These are phyloP conservation scores for Sogatella furcifera DNA, from an alignment of 1,140 invertebrate genomes.

Conservation along the genomic window DNA sequence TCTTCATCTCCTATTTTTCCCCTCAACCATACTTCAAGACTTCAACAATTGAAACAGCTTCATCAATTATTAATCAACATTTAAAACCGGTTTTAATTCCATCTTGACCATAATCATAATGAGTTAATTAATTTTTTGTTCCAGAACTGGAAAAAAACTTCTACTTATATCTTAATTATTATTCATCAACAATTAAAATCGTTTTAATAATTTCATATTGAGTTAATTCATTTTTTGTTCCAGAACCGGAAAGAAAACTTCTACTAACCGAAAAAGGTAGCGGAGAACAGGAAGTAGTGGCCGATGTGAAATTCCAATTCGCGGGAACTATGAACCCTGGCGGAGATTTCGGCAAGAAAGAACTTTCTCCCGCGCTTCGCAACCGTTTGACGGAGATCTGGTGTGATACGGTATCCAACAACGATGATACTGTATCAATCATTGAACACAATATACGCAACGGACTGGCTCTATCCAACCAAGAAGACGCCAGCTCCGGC, in stretches of 20 bases:
- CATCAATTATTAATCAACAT: too few species aligned
- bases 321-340: constrained; percentile 99
- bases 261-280: constrained; percentile 80
- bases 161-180: too few species aligned
- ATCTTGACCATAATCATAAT: too few species aligned
- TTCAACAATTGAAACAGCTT: too few species aligned
- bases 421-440: constrained; percentile 55
- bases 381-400: constrained; percentile 99
- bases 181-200: too few species aligned
- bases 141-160: too few species aligned
- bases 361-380: constrained; percentile 91
- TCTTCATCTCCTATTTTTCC: too few species aligned
- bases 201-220: not conserved
- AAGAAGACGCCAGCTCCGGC: constrained; percentile 41
- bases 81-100: too few species aligned
- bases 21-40: too few species aligned
- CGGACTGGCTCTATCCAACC: constrained; percentile 38
- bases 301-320: constrained; percentile 74
- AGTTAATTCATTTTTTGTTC: constrained; percentile 19
- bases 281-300: constrained; percentile 50
- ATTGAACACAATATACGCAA: constrained; percentile 65
- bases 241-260: constrained; percentile 83
- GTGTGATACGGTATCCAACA: constrained; percentile 65
- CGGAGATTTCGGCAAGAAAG: constrained; percentile 99
- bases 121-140: too few species aligned